Evolutionary conservation across 2,113 vertebrate species (phyloP).

Genomic region (Cyanocitta stelleri): DNA sequence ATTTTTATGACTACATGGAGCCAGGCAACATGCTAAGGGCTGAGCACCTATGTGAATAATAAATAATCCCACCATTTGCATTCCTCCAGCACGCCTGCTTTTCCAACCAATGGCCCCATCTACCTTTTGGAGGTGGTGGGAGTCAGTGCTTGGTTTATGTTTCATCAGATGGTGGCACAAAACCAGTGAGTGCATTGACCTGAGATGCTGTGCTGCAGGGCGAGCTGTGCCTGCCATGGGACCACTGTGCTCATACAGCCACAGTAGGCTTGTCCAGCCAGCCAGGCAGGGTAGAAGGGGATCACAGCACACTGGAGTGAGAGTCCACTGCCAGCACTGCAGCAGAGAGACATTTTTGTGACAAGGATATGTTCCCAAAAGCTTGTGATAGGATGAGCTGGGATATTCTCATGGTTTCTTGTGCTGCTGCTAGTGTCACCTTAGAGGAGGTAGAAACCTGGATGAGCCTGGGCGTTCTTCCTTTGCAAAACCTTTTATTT

Average conservation of each 20-base stretch:
- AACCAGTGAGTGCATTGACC: neutral
- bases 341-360: neutral
- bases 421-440: neutral
- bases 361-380: neutral
- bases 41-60: neutral
- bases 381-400: neutral
- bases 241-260: neutral
- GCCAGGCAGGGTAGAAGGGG: neutral
- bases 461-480: neutral
- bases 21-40: neutral
- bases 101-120: neutral
- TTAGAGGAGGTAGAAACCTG: neutral
- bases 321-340: neutral
- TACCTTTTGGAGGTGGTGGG: neutral
- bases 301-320: neutral
- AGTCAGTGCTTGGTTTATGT: neutral
- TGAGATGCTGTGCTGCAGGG: neutral
- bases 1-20: neutral
- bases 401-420: neutral
- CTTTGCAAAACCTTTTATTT: neutral
- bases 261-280: neutral
- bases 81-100: neutral
- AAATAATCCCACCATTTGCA: neutral
- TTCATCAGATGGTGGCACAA: neutral
- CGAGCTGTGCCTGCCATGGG: accelerated